Evolutionary conservation across 2,888 invertebrate genomes (phyloP).

Genomic region (Conistra vaccinii): DNA sequence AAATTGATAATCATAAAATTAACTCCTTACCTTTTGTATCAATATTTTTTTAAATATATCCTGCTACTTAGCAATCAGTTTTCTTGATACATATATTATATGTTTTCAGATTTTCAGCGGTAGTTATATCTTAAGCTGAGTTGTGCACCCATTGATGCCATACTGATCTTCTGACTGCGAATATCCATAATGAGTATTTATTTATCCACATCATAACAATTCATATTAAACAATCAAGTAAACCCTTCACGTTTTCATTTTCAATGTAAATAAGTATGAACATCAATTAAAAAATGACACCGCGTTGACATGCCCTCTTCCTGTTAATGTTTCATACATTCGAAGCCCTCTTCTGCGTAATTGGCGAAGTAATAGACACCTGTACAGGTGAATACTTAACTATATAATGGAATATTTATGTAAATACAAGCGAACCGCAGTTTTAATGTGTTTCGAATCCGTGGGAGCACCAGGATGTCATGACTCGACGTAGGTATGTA

Average conservation of each 20-base stretch:
- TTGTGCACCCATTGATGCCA: not conserved
- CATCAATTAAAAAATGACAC: conserved; percentile 31
- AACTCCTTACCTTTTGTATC: too few species aligned
- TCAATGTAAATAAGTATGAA: conserved; percentile 13
- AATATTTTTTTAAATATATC: too few species aligned
- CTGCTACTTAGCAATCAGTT: not conserved
- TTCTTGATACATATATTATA: not conserved
- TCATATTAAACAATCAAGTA: conserved; percentile 18
- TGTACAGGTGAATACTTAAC: conserved; percentile 39
- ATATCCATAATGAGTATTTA: not conserved
- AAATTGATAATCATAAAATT: too few species aligned
- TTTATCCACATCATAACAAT: not conserved
- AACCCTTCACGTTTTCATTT: conserved; percentile 28
- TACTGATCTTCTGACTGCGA: too few species aligned
- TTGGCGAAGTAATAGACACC: conserved; percentile 14
- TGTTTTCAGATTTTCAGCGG: not conserved
- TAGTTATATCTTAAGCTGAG: not conserved
- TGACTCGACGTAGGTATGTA: conserved; percentile 20
- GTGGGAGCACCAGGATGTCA: conserved; percentile 36
- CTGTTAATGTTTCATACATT: conserved; percentile 36
- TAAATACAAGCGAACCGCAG: conserved; percentile 37
- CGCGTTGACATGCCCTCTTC: conserved; percentile 31
- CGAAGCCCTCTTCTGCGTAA: conserved; percentile 36
- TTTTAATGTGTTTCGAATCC: conserved; percentile 40
- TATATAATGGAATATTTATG: conserved; percentile 44